Base-by-base conservation (phyloP, 1,140 invertebrate species). In the Zaprionus nigranus region DNA sequence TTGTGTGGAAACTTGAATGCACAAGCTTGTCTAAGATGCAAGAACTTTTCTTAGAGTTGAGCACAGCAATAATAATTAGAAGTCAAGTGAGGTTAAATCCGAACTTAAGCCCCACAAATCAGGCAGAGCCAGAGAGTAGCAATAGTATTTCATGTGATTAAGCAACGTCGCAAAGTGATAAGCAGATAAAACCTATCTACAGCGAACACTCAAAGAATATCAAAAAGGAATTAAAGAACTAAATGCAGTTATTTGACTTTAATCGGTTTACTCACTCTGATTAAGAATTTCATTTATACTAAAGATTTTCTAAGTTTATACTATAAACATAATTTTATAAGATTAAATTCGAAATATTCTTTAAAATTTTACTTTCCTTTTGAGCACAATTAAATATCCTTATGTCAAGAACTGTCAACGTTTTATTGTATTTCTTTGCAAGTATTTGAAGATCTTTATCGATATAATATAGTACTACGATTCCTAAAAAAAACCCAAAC, bases 81-180 rank as follows among this genome's bases (percentile, higher is more conserved):
- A 22, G n/a, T 2, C 40, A 46, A 46, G 40, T 46, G 20, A 11
- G 46, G 46, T 46, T 46, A 46, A 51, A 5, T 24, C 17, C 20
- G 46, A 51, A 51, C 46, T 51, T 51, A 13, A 51, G 46, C 3
- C 11, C 3, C 46, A 24, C 20, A 24, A 28, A n/a, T 56, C 53
- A 28, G 1, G 13, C 24, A 28, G 13, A 56, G 49, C 2, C 2
- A 53, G 20, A 20, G n/a, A 63, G 34, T 36, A 17, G 36, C 36
- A 56, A 56, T 65, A 34, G 40, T 17, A 56, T 65, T 28, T 26
- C 24, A 26, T 17, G 36, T 17, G 46, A 17, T 17, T 17, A 51
- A 51, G 20, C 6, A 17, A 51, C 7, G 46, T 22, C n/a, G n/a
- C 15, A 49, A 17, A 4, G n/a, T 51, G 13, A 54, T 28, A 28